These are phyloP conservation scores for Lutjanus argentimaculatus DNA, from an alignment of 2,797 vertebrate genomes.

Conservation along the genomic window DNA sequence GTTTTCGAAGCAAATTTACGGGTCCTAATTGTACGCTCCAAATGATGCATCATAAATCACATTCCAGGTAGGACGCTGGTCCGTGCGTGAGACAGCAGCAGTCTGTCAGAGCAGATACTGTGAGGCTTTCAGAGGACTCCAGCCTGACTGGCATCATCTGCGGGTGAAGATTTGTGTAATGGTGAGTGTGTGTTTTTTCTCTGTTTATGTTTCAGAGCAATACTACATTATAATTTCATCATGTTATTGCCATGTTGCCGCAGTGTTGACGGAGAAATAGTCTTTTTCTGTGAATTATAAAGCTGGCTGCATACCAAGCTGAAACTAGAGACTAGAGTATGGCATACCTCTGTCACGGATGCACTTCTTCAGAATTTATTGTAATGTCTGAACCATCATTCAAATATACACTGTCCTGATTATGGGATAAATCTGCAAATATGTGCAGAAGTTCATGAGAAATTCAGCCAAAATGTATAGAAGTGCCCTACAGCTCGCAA, in stretches of 20 bases:
- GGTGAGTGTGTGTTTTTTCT: constrained; percentile 19
- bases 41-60: constrained; percentile 76
- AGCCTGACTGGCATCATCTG: constrained; percentile 61
- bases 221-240: constrained; percentile 55
- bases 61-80: constrained; percentile 41
- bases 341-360: constrained; percentile 8
- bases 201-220: constrained; percentile 62
- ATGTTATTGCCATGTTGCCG: constrained; percentile 56
- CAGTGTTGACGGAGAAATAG: constrained; percentile 57
- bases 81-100: constrained; percentile 30
- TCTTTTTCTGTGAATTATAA: constrained; percentile 38
- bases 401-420: background rate
- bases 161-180: constrained; percentile 48
- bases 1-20: constrained; percentile 66
- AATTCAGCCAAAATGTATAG: background rate
- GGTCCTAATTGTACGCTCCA: constrained; percentile 69
- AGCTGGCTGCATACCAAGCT: constrained; percentile 30
- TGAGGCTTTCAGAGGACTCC: constrained; percentile 43
- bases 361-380: background rate
- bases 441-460: background rate
- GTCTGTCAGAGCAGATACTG: constrained; percentile 22
- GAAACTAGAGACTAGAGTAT: constrained; percentile 15
- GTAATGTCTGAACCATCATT: background rate
- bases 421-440: background rate
- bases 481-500: background rate